These are phyloP conservation scores for Tetramorium parvispinum DNA, from an alignment of 1,140 invertebrate genomes.

Conservation along the genomic window DNA sequence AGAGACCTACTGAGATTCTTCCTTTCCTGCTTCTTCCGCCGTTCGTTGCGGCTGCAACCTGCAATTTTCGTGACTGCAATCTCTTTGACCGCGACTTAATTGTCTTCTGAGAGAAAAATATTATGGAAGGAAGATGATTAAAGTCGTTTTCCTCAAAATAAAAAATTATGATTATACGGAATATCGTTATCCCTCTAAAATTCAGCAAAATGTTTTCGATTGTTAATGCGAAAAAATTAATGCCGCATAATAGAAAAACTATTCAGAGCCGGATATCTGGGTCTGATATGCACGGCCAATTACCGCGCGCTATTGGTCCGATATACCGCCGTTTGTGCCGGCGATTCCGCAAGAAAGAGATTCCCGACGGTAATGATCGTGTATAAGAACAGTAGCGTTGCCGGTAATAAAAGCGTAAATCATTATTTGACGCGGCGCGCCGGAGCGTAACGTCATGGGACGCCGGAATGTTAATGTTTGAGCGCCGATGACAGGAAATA, in stretches of 20 bases:
- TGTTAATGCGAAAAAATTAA: not conserved
- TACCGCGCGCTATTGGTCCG: conserved; percentile 32
- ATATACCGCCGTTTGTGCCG: conserved; percentile 23
- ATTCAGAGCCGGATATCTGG: conserved; percentile 12
- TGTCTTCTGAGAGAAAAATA: conserved; percentile 21
- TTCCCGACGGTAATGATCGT: conserved; percentile 46
- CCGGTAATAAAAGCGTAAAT: conserved; percentile 62
- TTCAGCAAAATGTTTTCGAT: not conserved
- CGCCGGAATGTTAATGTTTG: conserved; percentile 51
- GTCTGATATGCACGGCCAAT: conserved; percentile 39
- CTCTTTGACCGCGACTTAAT: conserved; percentile 64
- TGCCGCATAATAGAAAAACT: not conserved
- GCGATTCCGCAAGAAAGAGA: conserved; percentile 47
- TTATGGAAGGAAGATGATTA: conserved; percentile 16
- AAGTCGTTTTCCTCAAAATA: not conserved
- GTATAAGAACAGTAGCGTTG: conserved; percentile 60
- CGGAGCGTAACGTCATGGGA: conserved; percentile 59
- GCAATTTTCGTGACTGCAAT: conserved; percentile 77
- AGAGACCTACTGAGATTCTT: conserved; percentile 75
- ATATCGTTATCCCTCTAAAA: not conserved
- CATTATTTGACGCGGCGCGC: conserved; percentile 54
- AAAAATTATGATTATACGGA: not conserved
- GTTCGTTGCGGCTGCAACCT: conserved; percentile 50
- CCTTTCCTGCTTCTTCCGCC: conserved; percentile 70
- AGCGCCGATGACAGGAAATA: conserved; percentile 53